Base-by-base conservation (phyloP, 1,140 invertebrate species). In the Anadara kagoshimensis region DNA sequence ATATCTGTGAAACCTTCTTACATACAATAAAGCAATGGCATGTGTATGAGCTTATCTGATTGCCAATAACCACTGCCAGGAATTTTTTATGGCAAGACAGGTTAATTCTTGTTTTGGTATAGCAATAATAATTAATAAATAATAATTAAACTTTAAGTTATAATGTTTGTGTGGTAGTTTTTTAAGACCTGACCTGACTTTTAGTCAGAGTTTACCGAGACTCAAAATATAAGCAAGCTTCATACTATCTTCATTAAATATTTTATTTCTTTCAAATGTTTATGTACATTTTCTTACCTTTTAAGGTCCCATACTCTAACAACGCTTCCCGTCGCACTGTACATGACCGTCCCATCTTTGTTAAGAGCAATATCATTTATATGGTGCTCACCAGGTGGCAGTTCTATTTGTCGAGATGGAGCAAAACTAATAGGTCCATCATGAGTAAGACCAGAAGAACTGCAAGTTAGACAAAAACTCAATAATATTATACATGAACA, bases 291-390 rank as follows among this genome's bases (percentile, higher is more conserved):
- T 43, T 88, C 90, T 89, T 85, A 94, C 92, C 93, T 95, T 78
- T 94, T 90, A 2, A 97, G 87, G 89, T 97, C 96, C 95, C 95
- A 97, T 22, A 96, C 91, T 41, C 94, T 90, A 12, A 96, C 93
- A 81, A 93, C 93, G 82, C 95, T 95, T 18, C 93, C 94, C 5
- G 93, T 92, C 8, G 95, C 94, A 12, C 94, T 94, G 85, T 95
- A 97, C 16, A 92, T 90, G 88, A 91, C 88, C 79, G 90, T 89
- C 63, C 92, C 90, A 87, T 89, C 81, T 74, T 91, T 73, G 81
- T 91, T 92, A 1, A 94, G 80, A 10, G 91, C 92, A 22, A 95
- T 90, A 81, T 94, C 94, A 72, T 93, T 94, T 59, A 95, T 93
- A 67, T 91, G 91, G 29, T 91, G 91, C 86, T 95, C 94, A 22